Percentiles rank a stretch among this genome's conserved stretches.
Evolutionary conservation across 2,797 vertebrate genomes (phyloP).

Genomic region (Cirrhinus mrigala): DNA sequence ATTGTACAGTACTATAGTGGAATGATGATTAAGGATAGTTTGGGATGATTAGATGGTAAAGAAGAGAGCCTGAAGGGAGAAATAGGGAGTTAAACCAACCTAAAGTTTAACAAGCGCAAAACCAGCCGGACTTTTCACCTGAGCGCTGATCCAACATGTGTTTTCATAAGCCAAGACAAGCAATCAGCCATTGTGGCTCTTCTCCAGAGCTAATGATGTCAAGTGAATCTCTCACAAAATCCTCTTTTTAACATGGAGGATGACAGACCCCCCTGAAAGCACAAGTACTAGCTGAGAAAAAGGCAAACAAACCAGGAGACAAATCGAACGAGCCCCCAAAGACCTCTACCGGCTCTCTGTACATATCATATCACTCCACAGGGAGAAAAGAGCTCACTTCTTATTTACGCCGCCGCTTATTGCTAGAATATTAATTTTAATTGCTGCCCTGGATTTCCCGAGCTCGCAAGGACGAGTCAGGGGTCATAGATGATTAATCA

Average conservation of each 20-base stretch:
- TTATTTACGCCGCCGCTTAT: slow-evolving; percentile 78
- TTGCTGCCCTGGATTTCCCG: slow-evolving; percentile 81
- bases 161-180: slow-evolving; percentile 82
- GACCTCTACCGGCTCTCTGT: slow-evolving; percentile 73
- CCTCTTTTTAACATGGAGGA: slow-evolving; percentile 76
- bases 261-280: slow-evolving; percentile 66
- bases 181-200: slow-evolving; percentile 77
- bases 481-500: slow-evolving; percentile 84
- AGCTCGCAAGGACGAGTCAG: slow-evolving; percentile 75
- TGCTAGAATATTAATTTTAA: slow-evolving; percentile 85
- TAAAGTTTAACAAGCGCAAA: slow-evolving; percentile 27
- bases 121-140: slow-evolving; percentile 75
- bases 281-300: slow-evolving; percentile 31
- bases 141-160: slow-evolving; percentile 77
- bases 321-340: slow-evolving; percentile 56
- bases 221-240: slow-evolving; percentile 82
- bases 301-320: slow-evolving; percentile 58
- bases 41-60: slow-evolving; percentile 12
- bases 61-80: not conserved
- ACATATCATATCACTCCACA: slow-evolving; percentile 83
- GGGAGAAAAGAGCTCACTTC: slow-evolving; percentile 79
- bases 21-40: not conserved
- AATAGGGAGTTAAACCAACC: slow-evolving; percentile 24
- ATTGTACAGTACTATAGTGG: not conserved
- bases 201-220: slow-evolving; percentile 85